phyloP scores from a whole-genome alignment of 2,113 vertebrate species.

The Microtus pennsylvanicus region DNA sequence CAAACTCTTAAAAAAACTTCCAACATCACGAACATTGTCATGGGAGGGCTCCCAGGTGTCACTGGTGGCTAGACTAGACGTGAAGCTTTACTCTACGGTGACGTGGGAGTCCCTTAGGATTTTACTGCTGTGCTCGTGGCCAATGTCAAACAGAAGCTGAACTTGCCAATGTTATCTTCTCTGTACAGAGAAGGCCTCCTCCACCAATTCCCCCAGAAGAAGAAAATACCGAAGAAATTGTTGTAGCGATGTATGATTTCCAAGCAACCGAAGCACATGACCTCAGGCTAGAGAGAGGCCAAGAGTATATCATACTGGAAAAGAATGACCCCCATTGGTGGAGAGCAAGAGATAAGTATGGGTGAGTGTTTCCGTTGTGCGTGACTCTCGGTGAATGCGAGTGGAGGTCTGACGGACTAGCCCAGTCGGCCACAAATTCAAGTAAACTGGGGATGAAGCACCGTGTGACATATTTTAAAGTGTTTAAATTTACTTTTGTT shows the following conservation, averaged over 20 bases:
- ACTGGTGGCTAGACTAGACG: neutral
- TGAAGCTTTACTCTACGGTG: neutral
- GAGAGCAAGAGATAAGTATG: conserved; percentile 91
- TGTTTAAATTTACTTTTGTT: neutral
- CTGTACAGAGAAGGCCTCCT: conserved; percentile 86
- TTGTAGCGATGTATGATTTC: conserved; percentile 95
- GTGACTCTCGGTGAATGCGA: neutral
- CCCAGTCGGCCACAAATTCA: neutral
- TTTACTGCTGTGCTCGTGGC: neutral
- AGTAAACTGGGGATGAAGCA: neutral
- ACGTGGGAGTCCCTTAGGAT: neutral
- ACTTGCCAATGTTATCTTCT: neutral
- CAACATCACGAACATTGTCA: neutral
- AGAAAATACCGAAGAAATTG: conserved; percentile 87
- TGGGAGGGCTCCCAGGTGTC: neutral
- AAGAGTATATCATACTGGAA: conserved; percentile 93
- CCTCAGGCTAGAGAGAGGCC: conserved; percentile 90
- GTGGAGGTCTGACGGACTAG: neutral
- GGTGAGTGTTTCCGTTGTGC: conserved; percentile 85
- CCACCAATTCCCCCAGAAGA: conserved; percentile 84
- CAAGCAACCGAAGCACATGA: conserved; percentile 92
- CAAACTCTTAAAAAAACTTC: neutral
- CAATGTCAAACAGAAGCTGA: neutral
- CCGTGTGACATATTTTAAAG: neutral
- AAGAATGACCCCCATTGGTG: conserved; percentile 95